Conservation (phyloP, 2,888 invertebrate species). For the Eupithecia subfuscata region DNA sequence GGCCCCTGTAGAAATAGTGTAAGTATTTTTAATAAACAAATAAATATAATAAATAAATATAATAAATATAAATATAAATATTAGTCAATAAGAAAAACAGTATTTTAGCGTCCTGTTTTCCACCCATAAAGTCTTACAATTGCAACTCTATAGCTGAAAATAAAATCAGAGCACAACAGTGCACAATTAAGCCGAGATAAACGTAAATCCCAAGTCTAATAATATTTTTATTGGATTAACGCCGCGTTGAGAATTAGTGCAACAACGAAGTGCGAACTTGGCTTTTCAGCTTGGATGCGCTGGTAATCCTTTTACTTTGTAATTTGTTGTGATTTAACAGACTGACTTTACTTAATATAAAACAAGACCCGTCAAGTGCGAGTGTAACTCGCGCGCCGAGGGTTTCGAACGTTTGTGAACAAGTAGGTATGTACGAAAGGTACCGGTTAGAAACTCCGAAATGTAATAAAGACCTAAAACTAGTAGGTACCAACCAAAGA, state of each 20-base stretch:
- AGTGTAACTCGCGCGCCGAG: too few species aligned
- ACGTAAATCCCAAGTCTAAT: slow-evolving; percentile 40
- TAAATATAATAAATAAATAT: too few species aligned
- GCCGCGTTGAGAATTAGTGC: slow-evolving; percentile 35
- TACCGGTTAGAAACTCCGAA: too few species aligned
- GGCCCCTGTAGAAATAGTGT: too few species aligned
- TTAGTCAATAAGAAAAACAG: not conserved
- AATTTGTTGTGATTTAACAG: slow-evolving; percentile 3
- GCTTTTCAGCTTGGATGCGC: slow-evolving; percentile 16
- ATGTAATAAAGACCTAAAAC: too few species aligned
- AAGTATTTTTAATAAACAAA: too few species aligned
- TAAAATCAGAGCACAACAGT: slow-evolving; percentile 18
- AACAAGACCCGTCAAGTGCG: too few species aligned
- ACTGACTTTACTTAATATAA: not conserved
- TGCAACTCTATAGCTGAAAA: not conserved
- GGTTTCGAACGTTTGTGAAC: too few species aligned
- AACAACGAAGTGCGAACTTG: slow-evolving; percentile 31
- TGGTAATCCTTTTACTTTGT: slow-evolving; percentile 21
- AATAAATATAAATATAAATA: too few species aligned
- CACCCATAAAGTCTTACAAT: not conserved
- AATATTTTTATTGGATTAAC: slow-evolving; percentile 43
- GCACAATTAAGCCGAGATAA: slow-evolving; percentile 34
- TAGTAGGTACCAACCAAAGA: too few species aligned
- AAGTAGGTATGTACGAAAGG: too few species aligned
- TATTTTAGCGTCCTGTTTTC: not conserved